Conservation (phyloP, 64 coral and sea anemone genomes). For the Actinia equina region DNA sequence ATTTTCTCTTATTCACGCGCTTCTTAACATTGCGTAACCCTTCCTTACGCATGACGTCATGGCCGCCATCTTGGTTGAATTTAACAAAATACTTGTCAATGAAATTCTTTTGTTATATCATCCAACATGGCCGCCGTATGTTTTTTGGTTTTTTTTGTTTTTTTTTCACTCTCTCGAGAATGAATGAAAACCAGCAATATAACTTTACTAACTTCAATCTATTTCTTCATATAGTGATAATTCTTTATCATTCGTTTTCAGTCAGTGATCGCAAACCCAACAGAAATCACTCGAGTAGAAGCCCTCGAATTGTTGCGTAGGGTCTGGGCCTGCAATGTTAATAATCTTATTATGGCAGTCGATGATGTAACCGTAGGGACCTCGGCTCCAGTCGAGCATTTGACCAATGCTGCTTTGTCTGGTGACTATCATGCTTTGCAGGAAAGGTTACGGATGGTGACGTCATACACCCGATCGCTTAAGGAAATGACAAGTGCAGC, state of each 20-base stretch:
- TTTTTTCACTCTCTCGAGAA: too few relatives aligned
- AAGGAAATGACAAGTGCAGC: constrained; percentile 88
- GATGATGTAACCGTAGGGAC: constrained; percentile 98
- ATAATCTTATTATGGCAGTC: constrained; percentile 81
- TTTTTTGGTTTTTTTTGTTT: too few relatives aligned
- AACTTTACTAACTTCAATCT: too few relatives aligned
- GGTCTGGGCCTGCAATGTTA: constrained; percentile 93
- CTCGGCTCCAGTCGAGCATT: constrained; percentile 89
- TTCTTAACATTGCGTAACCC: too few relatives aligned
- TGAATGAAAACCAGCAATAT: too few relatives aligned
- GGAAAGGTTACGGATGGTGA: constrained; percentile 75
- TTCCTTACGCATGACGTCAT: too few relatives aligned
- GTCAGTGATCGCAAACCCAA: constrained; percentile 21
- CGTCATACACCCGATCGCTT: constrained; percentile 78
- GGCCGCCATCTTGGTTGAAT: too few relatives aligned
- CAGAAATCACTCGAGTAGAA: constrained; percentile 57
- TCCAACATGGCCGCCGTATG: too few relatives aligned
- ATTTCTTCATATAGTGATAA: not conserved
- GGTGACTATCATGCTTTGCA: constrained; percentile 82
- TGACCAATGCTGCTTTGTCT: constrained; percentile 66
- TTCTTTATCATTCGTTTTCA: not conserved
- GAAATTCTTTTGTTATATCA: too few relatives aligned
- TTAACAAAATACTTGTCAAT: too few relatives aligned
- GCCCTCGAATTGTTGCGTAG: constrained; percentile 63
- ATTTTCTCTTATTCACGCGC: too few relatives aligned